Evolutionary conservation across 2,888 invertebrate genomes (phyloP).

Genomic region (Lasioglossum villosulum): DNA sequence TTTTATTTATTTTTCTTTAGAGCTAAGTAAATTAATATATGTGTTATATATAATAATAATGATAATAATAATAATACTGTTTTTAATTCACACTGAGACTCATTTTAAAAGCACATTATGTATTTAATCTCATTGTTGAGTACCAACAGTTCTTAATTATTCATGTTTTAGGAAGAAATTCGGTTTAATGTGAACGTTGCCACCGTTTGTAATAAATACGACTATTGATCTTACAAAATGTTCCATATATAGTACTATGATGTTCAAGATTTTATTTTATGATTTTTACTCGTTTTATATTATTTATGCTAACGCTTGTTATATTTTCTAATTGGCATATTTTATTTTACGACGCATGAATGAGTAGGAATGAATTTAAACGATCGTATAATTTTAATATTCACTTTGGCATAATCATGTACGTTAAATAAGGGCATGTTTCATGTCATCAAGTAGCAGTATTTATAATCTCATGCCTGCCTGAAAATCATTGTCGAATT

Average conservation of each 20-base stretch:
- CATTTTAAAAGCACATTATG: slow-evolving; percentile 26
- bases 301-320: slow-evolving; percentile 41
- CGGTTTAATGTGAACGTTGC: slow-evolving; percentile 30
- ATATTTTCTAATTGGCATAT: slow-evolving; percentile 23
- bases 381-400: slow-evolving; percentile 8
- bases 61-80: slow-evolving; percentile 28
- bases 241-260: slow-evolving; percentile 21
- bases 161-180: slow-evolving; percentile 19
- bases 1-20: slow-evolving; percentile 69
- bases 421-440: not conserved
- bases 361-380: not conserved
- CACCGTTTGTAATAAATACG: slow-evolving; percentile 24
- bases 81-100: slow-evolving; percentile 38
- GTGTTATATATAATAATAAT: slow-evolving; percentile 22
- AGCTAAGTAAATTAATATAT: slow-evolving; percentile 62
- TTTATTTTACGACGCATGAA: slow-evolving; percentile 25
- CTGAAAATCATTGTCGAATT: not conserved
- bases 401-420: not conserved
- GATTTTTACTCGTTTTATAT: slow-evolving; percentile 38
- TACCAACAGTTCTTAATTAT: slow-evolving; percentile 36
- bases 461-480: slow-evolving; percentile 4
- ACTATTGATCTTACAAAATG: slow-evolving; percentile 37
- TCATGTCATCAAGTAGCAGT: not conserved
- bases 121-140: slow-evolving; percentile 46
- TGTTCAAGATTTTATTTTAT: slow-evolving; percentile 23